Conservation (phyloP, 2,888 invertebrate species). For the Malthinus seriepunctatus region DNA sequence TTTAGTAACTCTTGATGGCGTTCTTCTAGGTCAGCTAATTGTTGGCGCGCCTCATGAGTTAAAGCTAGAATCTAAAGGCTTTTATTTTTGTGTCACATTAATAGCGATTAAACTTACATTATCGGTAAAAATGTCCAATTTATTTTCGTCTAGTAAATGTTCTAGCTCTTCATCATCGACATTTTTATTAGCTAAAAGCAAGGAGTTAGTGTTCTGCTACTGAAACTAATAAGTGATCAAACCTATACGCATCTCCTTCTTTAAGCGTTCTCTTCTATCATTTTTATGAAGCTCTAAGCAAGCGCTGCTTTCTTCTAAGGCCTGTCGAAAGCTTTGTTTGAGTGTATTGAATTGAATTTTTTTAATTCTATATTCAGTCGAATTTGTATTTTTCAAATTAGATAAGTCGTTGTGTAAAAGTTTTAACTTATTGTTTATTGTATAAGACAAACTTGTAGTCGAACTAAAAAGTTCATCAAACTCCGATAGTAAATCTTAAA, state of each 20-base stretch:
- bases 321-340: constrained; percentile 54
- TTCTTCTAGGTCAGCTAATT: constrained; percentile 79
- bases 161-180: constrained; percentile 49
- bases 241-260: constrained; percentile 61
- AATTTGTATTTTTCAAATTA: constrained; percentile 31
- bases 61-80: constrained; percentile 72
- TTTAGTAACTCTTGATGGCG: constrained; percentile 81
- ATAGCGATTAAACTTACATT: constrained; percentile 52
- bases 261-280: constrained; percentile 57
- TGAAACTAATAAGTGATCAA: constrained; percentile 32
- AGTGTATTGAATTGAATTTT: constrained; percentile 55
- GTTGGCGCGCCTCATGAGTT: constrained; percentile 73
- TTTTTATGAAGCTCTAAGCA: constrained; percentile 58
- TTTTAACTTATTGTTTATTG: constrained; percentile 60
- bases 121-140: constrained; percentile 56
- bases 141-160: constrained; percentile 51
- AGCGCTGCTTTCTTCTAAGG: constrained; percentile 57
- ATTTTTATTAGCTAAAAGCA: constrained; percentile 15
- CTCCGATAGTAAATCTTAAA: constrained; percentile 64
- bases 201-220: too few species aligned
- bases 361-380: constrained; percentile 52
- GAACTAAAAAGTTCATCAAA: constrained; percentile 61
- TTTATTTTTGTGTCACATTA: neutral
- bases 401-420: constrained; percentile 53
- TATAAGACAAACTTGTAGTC: constrained; percentile 58